Conservation (phyloP, 2,888 invertebrate species). For the Ochlodes sylvanus region DNA sequence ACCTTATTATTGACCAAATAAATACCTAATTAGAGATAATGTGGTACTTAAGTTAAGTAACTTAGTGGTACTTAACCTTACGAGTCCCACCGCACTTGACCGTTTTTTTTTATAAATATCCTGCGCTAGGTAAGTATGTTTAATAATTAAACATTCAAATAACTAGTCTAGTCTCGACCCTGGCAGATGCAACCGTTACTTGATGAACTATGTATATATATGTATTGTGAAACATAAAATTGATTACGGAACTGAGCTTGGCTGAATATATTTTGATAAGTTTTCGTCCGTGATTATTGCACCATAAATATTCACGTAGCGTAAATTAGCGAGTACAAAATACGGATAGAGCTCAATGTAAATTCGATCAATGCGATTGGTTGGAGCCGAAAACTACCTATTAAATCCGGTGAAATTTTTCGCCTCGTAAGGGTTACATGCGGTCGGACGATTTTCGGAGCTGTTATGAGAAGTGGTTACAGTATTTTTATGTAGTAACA, state of each 20-base stretch:
- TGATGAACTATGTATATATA: too few relatives aligned
- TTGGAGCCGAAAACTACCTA: slow-evolving; percentile 10
- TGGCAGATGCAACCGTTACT: too few relatives aligned
- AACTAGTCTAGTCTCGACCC: too few relatives aligned
- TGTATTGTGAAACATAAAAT: background rate
- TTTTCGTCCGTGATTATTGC: slow-evolving; percentile 11
- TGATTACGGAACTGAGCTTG: slow-evolving; percentile 1
- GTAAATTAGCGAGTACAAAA: slow-evolving; percentile 6
- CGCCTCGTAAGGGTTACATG: slow-evolving; percentile 18
- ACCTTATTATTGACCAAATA: too few relatives aligned
- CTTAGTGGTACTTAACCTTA: too few relatives aligned
- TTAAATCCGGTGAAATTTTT: slow-evolving; percentile 18
- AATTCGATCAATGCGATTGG: slow-evolving; percentile 17
- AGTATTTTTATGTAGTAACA: background rate
- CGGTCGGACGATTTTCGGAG: slow-evolving; percentile 3
- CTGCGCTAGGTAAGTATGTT: too few relatives aligned
- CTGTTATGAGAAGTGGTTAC: slow-evolving; percentile 4
- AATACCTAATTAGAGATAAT: too few relatives aligned
- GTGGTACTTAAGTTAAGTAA: too few relatives aligned
- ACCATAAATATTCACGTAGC: slow-evolving; percentile 9
- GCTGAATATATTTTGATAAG: slow-evolving; percentile 2
- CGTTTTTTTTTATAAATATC: too few relatives aligned
- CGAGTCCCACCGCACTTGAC: too few relatives aligned
- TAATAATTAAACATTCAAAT: too few relatives aligned
- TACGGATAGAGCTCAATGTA: slow-evolving; percentile 2